These are phyloP conservation scores for Drosophila mimica DNA, from an alignment of 2,888 invertebrate genomes.

Conservation along the genomic window DNA sequence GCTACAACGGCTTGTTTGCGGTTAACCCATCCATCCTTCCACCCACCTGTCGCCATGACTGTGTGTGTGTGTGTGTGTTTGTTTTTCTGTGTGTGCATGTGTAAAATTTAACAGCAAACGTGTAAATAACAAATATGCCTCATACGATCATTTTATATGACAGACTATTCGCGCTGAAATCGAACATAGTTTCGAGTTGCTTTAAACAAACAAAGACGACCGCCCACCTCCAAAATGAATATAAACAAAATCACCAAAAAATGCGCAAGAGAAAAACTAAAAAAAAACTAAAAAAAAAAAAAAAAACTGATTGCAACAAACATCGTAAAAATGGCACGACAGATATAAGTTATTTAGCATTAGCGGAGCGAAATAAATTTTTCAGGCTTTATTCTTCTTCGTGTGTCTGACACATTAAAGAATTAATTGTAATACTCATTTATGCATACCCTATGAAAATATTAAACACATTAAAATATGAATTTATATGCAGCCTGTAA, in stretches of 20 bases:
- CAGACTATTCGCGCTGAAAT: constrained; percentile 44
- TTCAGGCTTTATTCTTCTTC: constrained; percentile 59
- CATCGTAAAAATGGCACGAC: constrained; percentile 56
- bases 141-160: constrained; percentile 49
- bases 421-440: not conserved
- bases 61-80: constrained; percentile 18
- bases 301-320: constrained; percentile 62
- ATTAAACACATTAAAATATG: not conserved
- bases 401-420: constrained; percentile 38
- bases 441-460: constrained; percentile 18
- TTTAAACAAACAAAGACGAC: constrained; percentile 64
- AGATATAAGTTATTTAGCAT: constrained; percentile 68
- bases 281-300: constrained; percentile 16
- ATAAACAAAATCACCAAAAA: constrained; percentile 52
- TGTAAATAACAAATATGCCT: constrained; percentile 56
- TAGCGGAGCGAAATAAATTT: constrained; percentile 71
- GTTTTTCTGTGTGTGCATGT: constrained; percentile 19
- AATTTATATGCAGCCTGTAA: not conserved
- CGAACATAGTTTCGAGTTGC: constrained; percentile 55
- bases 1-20: constrained; percentile 70
- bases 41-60: constrained; percentile 22
- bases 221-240: constrained; percentile 59
- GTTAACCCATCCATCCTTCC: constrained; percentile 45
- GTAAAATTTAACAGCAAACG: constrained; percentile 50
- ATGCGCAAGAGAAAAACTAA: constrained; percentile 4